Evolutionary conservation across 2,113 vertebrate genomes (phyloP), one percentile per base, ranked within the genome.

Genomic region (Struthio camelus): DNA sequence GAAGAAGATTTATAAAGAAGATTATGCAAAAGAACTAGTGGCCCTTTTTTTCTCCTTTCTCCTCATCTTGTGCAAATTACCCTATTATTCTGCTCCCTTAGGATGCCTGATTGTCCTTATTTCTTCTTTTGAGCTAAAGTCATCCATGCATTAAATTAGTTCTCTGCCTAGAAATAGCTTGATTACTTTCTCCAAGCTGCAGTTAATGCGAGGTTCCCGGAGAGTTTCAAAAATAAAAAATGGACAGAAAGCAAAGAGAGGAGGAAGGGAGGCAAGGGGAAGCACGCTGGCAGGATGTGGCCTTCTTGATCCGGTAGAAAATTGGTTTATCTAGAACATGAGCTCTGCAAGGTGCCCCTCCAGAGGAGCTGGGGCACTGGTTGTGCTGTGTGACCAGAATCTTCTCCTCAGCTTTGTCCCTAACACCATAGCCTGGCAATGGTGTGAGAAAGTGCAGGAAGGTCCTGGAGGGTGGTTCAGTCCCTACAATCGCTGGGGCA

Each of bases 131-230:
- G 98, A 98, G 98, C 98, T 98, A 98, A 98, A 98, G 97, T 97
- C 98, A 98, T 95, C 97, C 98, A 98, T 96, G 98, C 98, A 98
- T 98, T 98, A 99, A 99, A 99, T 99, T 98, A 98, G 97, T 98
- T 98, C 98, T 98, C 97, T 96, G 97, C 97, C 97, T 97, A 81
- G 94, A 98, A 98, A 98, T 98, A 94, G 97, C 98, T 98, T 98
- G 98, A 98, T 98, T 98, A 97, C 96, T 93, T 97, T 97, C 94
- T 95, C 86, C 78, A 40, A 98, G 25, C 85, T 82, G 48, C 92
- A 59, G 96, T 91, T 92, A 97, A 92, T 85, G 84, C 38, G 59
- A 94, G 65, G 51, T 89, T 95, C 90, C 95, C 77, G 6, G 75
- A 95, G 96, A 93, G 94, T 88, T 96, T 96, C 73, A 76, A 62